Conservation (phyloP, 2,888 invertebrate species). For the Drosophila niveifrons region DNA sequence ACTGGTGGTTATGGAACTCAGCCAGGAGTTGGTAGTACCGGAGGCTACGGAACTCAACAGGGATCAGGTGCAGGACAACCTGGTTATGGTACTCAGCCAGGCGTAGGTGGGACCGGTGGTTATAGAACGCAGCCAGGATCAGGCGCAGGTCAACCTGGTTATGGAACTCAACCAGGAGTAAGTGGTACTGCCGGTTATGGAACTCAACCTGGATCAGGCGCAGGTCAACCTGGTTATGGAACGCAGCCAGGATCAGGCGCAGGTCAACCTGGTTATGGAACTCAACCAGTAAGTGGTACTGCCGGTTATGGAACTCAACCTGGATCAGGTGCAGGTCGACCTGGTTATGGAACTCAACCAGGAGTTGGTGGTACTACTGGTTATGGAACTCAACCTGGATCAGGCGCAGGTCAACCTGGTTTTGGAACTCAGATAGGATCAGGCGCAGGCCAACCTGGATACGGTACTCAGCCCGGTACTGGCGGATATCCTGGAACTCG, state of each 20-base stretch:
- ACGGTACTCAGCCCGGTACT: conserved; percentile 20
- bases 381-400: conserved; percentile 9
- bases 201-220: conserved; percentile 2
- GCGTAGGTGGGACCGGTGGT: conserved; percentile 12
- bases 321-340: conserved; percentile 8
- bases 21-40: conserved; percentile 21
- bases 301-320: not conserved
- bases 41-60: not conserved
- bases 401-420: conserved; percentile 23
- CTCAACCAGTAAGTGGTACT: not conserved
- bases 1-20: conserved; percentile 24
- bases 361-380: conserved; percentile 21
- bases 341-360: conserved; percentile 15
- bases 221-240: conserved; percentile 25
- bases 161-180: conserved; percentile 11
- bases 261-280: conserved; percentile 9
- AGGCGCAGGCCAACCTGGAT: conserved; percentile 7
- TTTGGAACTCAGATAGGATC: conserved; percentile 23
- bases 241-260: conserved; percentile 20
- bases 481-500: conserved; percentile 27
- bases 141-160: conserved; percentile 20
- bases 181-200: conserved; percentile 19
- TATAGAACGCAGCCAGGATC: conserved; percentile 23
- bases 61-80: conserved; percentile 10
- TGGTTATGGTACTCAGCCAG: conserved; percentile 9